A percentile compares a stretch with the other conserved stretches of the same genome.
These are phyloP conservation scores for Vultur gryphus DNA, from an alignment of 2,797 vertebrate species.

Conservation along the genomic window DNA sequence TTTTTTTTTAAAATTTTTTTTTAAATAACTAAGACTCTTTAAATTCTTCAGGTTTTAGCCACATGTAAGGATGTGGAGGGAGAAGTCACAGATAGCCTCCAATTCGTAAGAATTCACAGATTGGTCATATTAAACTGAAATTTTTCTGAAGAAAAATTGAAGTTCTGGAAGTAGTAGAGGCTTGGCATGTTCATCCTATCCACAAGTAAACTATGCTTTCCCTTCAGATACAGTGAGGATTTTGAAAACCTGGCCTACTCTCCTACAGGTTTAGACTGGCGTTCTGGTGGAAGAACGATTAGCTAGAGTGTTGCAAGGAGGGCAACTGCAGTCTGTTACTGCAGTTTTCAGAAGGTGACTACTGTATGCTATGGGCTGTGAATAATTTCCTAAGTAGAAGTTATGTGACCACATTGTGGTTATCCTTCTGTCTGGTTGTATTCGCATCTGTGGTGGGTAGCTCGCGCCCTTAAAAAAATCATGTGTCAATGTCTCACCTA, in stretches of 20 bases:
- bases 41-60: background rate
- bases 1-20: background rate
- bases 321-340: background rate
- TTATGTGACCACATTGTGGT: background rate
- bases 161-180: background rate
- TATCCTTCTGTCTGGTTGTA: background rate
- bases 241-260: background rate
- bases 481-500: background rate
- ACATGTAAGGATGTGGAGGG: fast-evolving
- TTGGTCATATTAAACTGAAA: background rate
- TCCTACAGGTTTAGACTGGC: background rate
- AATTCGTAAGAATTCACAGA: background rate
- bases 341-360: background rate
- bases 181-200: background rate
- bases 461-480: background rate
- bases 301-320: background rate
- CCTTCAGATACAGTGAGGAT: background rate
- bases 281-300: background rate
- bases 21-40: background rate
- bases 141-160: background rate
- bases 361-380: background rate
- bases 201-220: background rate
- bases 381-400: background rate
- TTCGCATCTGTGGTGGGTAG: fast-evolving
- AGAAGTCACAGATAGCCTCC: background rate